phyloP scores from a whole-genome alignment of 2,888 invertebrate genomes.

The Melinaea marsaeus region DNA sequence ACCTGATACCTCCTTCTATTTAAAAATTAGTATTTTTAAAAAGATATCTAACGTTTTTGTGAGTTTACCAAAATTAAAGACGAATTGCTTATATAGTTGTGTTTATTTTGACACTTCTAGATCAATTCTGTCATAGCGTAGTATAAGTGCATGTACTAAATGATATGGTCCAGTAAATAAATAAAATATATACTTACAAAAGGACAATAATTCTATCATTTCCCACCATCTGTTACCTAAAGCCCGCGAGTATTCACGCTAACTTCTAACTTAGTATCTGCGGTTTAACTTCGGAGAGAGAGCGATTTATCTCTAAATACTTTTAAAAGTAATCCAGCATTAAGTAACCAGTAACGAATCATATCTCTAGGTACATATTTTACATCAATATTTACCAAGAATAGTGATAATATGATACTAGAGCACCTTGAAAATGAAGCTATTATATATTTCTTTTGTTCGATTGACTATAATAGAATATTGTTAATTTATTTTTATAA shows the following conservation, averaged over 20 bases:
- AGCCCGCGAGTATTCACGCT: slow-evolving; percentile 47
- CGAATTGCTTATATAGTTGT: background rate
- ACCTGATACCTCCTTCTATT: too few relatives aligned
- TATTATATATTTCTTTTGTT: too few relatives aligned
- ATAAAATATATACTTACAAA: slow-evolving; percentile 17
- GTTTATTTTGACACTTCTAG: background rate
- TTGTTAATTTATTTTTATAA: too few relatives aligned
- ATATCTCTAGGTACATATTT: too few relatives aligned
- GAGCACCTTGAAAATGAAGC: too few relatives aligned
- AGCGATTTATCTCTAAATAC: slow-evolving; percentile 16
- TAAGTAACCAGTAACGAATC: background rate
- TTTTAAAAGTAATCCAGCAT: background rate
- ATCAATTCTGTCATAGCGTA: too few relatives aligned
- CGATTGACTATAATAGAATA: too few relatives aligned
- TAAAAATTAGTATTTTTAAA: too few relatives aligned
- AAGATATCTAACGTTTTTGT: too few relatives aligned
- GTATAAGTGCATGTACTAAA: background rate
- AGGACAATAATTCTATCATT: slow-evolving; percentile 55
- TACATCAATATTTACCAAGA: too few relatives aligned
- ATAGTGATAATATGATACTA: too few relatives aligned
- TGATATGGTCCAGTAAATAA: slow-evolving; percentile 17
- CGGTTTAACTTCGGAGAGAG: slow-evolving; percentile 27
- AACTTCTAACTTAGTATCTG: slow-evolving; percentile 49
- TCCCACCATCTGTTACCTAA: slow-evolving; percentile 56
- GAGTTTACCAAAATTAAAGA: too few relatives aligned